Percentiles rank a stretch among this genome's conserved stretches.
Conservation (phyloP, 1,140 invertebrate species). For the Hetaerina americana region DNA sequence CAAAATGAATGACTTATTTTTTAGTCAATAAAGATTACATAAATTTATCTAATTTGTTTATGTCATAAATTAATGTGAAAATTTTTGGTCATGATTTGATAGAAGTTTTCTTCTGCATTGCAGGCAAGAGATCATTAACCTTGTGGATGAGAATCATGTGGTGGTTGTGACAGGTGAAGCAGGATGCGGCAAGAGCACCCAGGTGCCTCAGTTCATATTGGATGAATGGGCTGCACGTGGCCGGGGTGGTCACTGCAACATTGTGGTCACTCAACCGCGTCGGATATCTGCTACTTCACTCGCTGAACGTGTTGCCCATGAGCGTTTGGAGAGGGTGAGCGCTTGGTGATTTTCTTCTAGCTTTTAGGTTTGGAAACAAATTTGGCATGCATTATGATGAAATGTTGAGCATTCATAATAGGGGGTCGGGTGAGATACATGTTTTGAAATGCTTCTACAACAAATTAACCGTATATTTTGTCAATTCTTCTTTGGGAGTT, state of each 20-base stretch:
- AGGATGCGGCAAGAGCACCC: conserved; percentile 66
- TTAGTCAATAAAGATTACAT: too few relatives aligned
- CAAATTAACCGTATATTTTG: too few relatives aligned
- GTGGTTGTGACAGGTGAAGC: conserved; percentile 81
- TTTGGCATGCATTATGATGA: too few relatives aligned
- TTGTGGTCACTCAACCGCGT: conserved; percentile 78
- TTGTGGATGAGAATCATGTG: conserved; percentile 49
- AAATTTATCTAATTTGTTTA: too few relatives aligned
- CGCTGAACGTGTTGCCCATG: conserved; percentile 59
- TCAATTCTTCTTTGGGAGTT: too few relatives aligned
- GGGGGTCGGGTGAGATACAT: too few relatives aligned
- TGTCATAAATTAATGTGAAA: too few relatives aligned
- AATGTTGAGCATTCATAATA: too few relatives aligned
- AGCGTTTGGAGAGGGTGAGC: conserved; percentile 34
- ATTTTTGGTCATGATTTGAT: too few relatives aligned
- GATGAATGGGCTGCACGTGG: conserved; percentile 44
- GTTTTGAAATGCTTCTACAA: too few relatives aligned
- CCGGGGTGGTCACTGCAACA: conserved; percentile 51
- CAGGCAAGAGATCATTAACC: conserved; percentile 38
- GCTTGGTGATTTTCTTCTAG: neutral
- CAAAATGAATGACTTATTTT: too few relatives aligned
- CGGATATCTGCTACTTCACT: conserved; percentile 73
- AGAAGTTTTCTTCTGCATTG: neutral
- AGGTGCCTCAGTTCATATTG: conserved; percentile 79
- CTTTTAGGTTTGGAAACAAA: conserved; percentile 15